Base-by-base conservation (phyloP, 2,888 invertebrate genomes). In the Amphipoea oculea region DNA sequence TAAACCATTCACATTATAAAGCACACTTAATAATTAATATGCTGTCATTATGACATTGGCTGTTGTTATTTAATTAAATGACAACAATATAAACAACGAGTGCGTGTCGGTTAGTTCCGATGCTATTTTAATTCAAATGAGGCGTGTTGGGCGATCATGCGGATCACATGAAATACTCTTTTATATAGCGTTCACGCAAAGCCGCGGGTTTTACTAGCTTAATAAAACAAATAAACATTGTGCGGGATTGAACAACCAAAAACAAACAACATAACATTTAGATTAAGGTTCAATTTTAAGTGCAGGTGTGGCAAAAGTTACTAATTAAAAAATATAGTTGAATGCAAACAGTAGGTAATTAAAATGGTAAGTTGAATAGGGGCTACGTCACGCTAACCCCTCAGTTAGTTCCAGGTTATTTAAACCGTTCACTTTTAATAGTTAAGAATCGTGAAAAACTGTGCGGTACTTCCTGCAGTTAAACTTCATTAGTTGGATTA, bases 91-190 rank as follows among this genome's bases (percentile, higher is more conserved):
- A 67, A 78, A 85, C 75, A 87, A 80, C 36, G 63, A 62, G 20
- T 72, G 62, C 75, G 65, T 76, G 82, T 75, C 70, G 70, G 63
- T 54, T 51, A 83, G 63, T 87, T 76, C 66, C 67, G 63, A 60
- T 73, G 76, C 40, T 73, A 77, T 77, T 83, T 80, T 65, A 88
- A 86, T 88, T 79, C 76, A 86, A 86, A 88, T 88, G 86, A 86
- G 75, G 70, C 84, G 72, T 65, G 73, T 66, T 42, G 66, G 51
- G 62, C 65, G 73, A 2, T 65, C 67, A 60, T 66, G 78, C 86
- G 86, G 76, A 76, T 76, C 88, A 81, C 73, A 76, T 81, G 71
- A 71, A 87, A 88, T 78, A 79, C 79, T 77, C 73, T 86, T 88
- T 84, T 79, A 79, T 73, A 73, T 23, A 69, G 74, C 60, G 42